Evolutionary conservation across 2,113 vertebrate species (phyloP), one percentile per base, ranked within the genome.

Genomic region (Pteronura brasiliensis): DNA sequence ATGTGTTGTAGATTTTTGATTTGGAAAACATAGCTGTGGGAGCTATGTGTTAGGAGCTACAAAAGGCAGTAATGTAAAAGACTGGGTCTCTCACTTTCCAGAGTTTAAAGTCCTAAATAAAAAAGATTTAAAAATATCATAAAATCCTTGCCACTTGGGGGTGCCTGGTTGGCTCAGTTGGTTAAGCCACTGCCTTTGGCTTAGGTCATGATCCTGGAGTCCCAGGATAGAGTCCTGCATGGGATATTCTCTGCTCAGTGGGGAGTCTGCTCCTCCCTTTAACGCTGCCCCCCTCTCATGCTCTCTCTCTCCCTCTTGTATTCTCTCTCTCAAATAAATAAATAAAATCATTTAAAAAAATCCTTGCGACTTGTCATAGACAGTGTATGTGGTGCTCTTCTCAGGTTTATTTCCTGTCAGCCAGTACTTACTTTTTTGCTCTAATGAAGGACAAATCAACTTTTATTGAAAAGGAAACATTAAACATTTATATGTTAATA

Each of bases 11-110:
- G 55, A 27, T 93, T 92, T 97, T 95, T 90, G 1, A 71, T 88
- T 91, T 85, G 86, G 27, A 93, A 94, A 85, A 95, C 77, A 20
- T 47, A 63, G 44, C 27, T 11, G 13, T 20, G 52, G 7, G 49
- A 93, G 31, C n/a, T 93, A 67, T 71, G 57, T 71, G 21, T 74
- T 93, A 88, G 42, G 42, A 69, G 49, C 21, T 95, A 7, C 85
- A 39, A 87, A 14, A 87, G 52, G 39, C 21, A 94, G 59, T 83
- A 95, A 93, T 91, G 20, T 77, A 55, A 93, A 93, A 86, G 86
- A 83, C 17, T 77, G 9, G 57, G 20, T 69, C 25, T 93, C 15
- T 83, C 39, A 83, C 27, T 93, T 90, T 36, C 25, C 25, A 79
- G 39, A 79, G 29, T 18, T 76, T 90, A 77, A n/a, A 39, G 77